Percentiles rank a stretch among this genome's conserved stretches.
These are phyloP conservation scores for Oreortyx pictus DNA, from an alignment of 2,797 vertebrate genomes.

Conservation along the genomic window DNA sequence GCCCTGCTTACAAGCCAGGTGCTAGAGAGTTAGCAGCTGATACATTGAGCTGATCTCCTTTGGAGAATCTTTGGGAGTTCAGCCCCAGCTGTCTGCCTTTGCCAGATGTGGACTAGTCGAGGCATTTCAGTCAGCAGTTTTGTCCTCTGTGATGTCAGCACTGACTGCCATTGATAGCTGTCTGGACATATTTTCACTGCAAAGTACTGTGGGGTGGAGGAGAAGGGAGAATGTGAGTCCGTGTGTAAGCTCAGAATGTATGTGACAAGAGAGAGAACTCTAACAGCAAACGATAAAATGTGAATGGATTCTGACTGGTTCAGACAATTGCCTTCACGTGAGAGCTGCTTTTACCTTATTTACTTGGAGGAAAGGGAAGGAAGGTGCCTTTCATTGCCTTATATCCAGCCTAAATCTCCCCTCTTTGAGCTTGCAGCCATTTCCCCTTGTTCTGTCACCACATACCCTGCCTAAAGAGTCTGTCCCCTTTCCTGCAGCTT, in stretches of 20 bases:
- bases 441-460: too few relatives aligned
- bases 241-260: neutral
- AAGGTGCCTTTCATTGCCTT: neutral
- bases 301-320: neutral
- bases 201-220: neutral
- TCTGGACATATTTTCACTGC: neutral
- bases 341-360: neutral
- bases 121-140: neutral
- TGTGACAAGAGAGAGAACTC: neutral
- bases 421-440: too few relatives aligned
- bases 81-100: neutral
- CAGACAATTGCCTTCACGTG: neutral
- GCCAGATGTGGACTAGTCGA: neutral
- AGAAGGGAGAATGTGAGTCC: neutral
- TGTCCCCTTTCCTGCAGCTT: too few relatives aligned
- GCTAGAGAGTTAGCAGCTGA: neutral
- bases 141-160: neutral
- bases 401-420: too few relatives aligned
- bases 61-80: neutral
- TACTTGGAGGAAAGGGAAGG: neutral
- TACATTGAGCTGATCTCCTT: neutral
- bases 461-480: too few relatives aligned
- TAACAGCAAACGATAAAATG: neutral
- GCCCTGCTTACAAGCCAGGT: neutral
- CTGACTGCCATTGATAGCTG: neutral